Evolutionary conservation across 2,797 vertebrate species (phyloP).

Genomic region (Coranthus polyacanthus): DNA sequence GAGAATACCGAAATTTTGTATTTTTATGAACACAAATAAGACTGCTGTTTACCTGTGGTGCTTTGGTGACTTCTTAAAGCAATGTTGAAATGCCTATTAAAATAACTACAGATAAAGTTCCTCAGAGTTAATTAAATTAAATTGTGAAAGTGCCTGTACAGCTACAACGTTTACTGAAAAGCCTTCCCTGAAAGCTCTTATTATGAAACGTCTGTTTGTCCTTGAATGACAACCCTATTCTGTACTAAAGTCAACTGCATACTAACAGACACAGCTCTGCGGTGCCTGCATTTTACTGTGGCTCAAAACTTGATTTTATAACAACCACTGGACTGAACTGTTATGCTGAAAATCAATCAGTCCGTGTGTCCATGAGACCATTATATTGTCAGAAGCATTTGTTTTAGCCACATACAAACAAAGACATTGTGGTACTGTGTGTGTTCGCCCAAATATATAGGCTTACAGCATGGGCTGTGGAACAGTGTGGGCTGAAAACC

Average conservation of each 20-base stretch:
- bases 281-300: slow-evolving; percentile 33
- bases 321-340: slow-evolving; percentile 47
- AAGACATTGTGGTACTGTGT: slow-evolving; percentile 25
- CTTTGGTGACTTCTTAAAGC: slow-evolving; percentile 8
- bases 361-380: slow-evolving; percentile 27
- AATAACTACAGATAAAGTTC: slow-evolving; percentile 40
- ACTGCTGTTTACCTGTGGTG: slow-evolving; percentile 35
- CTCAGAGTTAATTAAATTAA: slow-evolving; percentile 41
- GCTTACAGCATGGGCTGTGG: slow-evolving; percentile 17
- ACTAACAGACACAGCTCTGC: slow-evolving; percentile 10
- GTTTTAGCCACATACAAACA: slow-evolving; percentile 46
- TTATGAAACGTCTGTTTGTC: slow-evolving; percentile 48
- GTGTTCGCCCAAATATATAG: slow-evolving; percentile 25
- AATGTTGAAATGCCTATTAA: slow-evolving; percentile 22
- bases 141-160: slow-evolving; percentile 32
- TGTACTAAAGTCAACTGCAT: slow-evolving; percentile 21
- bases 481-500: slow-evolving; percentile 32
- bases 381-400: slow-evolving; percentile 46
- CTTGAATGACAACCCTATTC: slow-evolving; percentile 45
- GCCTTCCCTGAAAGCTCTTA: slow-evolving; percentile 28
- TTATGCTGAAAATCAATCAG: slow-evolving; percentile 53
- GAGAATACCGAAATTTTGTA: slow-evolving; percentile 17
- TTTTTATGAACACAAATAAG: slow-evolving; percentile 28
- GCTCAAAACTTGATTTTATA: slow-evolving; percentile 48
- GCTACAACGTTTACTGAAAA: slow-evolving; percentile 37